Base-by-base conservation (phyloP, 2,888 invertebrate genomes). In the Drosophila rubida region DNA sequence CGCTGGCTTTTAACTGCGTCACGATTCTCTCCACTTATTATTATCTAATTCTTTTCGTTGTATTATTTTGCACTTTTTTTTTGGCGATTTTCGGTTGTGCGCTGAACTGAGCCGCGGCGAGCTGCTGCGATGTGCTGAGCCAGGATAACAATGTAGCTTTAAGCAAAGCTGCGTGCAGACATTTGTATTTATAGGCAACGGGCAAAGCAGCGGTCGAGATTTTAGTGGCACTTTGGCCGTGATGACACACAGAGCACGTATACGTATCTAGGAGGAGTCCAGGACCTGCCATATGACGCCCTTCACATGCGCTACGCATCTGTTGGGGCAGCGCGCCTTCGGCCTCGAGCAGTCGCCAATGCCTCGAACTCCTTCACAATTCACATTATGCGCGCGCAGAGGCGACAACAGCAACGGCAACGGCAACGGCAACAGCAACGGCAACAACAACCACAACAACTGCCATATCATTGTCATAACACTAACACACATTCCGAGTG, bases 181-280 rank as follows among this genome's bases (percentile, higher is more conserved):
- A 77, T 88, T 89, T 85, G 91, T 91, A 91, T 90, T 90, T 90
- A 90, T 90, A 90, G 90, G 75, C 88, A 67, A 88, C 48, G 58
- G 72, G 60, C 61, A 62, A 54, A 54, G 60, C 79, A 53, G 60
- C 68, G 65, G 67, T 75, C 73, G 88, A 85, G 82, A 89, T 82
- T 87, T 87, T 76, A 76, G 73, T 80, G 50, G 50, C 75, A 59
- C 75, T 78, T 74, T 74, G 78, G 75, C 75, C 69, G 41, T 63
- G 74, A 78, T 75, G 74, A 78, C 75, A 78, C 75, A 69, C 45
- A 51, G 59, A 50, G 46, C 45, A 37, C n/a, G 19, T 19, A 19
- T 19, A 19, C 35, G 11, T 19, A 3, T 27, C 9, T 27, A 32
- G 4, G 32, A n/a, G 37, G 25, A 51, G 25, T 22, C 4, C 9